A percentile compares a stretch with the other conserved stretches of the same genome.
These are phyloP conservation scores for Cichladusa arquata DNA, from an alignment of 2,113 vertebrate genomes.

Conservation along the genomic window DNA sequence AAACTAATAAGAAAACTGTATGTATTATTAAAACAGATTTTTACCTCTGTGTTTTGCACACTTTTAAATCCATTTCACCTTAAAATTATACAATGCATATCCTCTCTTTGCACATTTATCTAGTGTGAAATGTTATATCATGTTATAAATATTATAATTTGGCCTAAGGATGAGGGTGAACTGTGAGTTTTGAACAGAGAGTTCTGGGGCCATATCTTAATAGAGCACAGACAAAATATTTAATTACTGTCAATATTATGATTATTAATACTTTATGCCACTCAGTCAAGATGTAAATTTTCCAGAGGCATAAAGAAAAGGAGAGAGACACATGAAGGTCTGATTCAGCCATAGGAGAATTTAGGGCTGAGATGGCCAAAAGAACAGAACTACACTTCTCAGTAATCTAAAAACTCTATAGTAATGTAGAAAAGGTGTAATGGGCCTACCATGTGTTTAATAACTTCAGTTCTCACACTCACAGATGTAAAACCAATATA, in stretches of 20 bases:
- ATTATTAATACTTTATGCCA: background rate
- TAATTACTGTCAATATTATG: background rate
- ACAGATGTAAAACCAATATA: background rate
- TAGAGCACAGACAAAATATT: background rate
- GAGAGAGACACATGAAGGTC: background rate
- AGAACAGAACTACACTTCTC: background rate
- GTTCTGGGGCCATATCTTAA: background rate
- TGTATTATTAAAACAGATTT: constrained; percentile 16
- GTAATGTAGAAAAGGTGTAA: background rate
- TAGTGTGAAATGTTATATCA: background rate
- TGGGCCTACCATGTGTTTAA: fast-evolving
- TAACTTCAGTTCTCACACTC: background rate
- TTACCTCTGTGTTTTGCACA: background rate
- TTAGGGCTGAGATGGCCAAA: background rate
- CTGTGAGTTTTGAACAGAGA: background rate
- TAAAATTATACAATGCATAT: background rate
- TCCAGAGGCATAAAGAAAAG: background rate
- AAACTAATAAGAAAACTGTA: background rate
- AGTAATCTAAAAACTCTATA: background rate
- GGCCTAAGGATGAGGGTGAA: background rate
- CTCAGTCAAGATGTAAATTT: background rate
- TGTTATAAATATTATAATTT: background rate
- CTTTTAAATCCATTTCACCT: background rate
- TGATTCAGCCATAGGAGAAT: background rate
- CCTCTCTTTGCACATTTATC: background rate